Evolutionary conservation across 2,888 invertebrate genomes (phyloP).

Genomic region (Nephrotoma appendiculata): DNA sequence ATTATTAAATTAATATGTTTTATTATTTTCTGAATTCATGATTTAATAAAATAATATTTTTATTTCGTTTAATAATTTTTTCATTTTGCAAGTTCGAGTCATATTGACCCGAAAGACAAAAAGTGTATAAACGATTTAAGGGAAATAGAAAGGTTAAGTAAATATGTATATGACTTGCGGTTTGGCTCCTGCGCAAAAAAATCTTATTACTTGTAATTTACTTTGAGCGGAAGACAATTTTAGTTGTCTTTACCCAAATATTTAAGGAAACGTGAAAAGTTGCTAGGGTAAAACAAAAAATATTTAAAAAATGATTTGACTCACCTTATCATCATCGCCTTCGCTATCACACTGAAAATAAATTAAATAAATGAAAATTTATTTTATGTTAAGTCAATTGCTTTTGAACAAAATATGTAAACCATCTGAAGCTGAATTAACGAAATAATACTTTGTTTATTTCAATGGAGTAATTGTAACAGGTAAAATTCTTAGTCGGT

Average conservation of each 20-base stretch:
- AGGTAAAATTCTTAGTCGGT: background rate
- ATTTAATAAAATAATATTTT: too few relatives aligned
- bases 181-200: too few relatives aligned
- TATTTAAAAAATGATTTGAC: conserved; percentile 18
- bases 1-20: too few relatives aligned
- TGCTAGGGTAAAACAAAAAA: background rate
- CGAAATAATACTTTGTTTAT: background rate
- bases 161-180: too few relatives aligned
- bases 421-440: background rate
- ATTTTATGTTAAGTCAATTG: background rate
- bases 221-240: too few relatives aligned
- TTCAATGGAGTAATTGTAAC: background rate
- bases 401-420: conserved; percentile 4
- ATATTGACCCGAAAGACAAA: too few relatives aligned
- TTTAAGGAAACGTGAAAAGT: background rate
- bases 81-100: too few relatives aligned
- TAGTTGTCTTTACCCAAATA: background rate
- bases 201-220: too few relatives aligned
- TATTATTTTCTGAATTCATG: too few relatives aligned
- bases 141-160: too few relatives aligned
- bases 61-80: too few relatives aligned
- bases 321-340: conserved; percentile 84
- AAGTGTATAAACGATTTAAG: too few relatives aligned
- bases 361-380: conserved; percentile 15
- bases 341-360: conserved; percentile 84